Base-by-base conservation (phyloP, 2,113 vertebrate species). In the Pelecanus crispus region DNA sequence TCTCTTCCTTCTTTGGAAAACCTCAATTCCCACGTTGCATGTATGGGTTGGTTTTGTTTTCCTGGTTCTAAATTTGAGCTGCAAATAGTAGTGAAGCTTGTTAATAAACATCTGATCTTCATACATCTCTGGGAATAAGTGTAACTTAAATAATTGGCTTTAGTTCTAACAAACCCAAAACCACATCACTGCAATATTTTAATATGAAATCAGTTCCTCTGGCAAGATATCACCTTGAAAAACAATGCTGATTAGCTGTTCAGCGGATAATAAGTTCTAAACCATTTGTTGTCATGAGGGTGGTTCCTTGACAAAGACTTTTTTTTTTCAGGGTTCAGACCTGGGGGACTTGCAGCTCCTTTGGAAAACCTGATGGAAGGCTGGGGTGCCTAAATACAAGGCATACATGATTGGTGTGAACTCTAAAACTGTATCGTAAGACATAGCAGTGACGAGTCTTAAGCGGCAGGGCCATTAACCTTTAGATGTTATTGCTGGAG, bases 1-100 rank as follows among this genome's bases (percentile, higher is more conserved):
- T 95, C 85, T 75, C 75, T 96, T 92, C 96, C 90, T 97, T 95
- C 90, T 95, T 96, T 94, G 92, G 95, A 92, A 97, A 96, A 93
- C 91, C 82, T 73, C 92, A 89, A 58, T 89, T 92, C 82, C 95
- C 92, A 18, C 3, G 6, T 71, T 5, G 13, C 66, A 2, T 58
- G 47, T 49, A 36, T 0, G 58, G 29, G 10, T 70, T 84, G 67
- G 55, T 25, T 96, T 85, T 93, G 65, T 89, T 91, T 77, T 92
- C 81, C 47, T 50, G 53, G 29, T 13, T 93, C 83, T 92, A 56
- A 92, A 92, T 50, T 78, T 65, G 80, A 94, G 83, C 94, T 91
- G 42, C 83, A 94, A 81, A 90, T 58, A 85, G 59, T 26, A 75
- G 52, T 91, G 66, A 50, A 73, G 88, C 38, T 90, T 92, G 68